Percentiles rank a stretch among this genome's conserved stretches.
These are phyloP conservation scores for Prietella phreatophila DNA, from an alignment of 2,113 vertebrate species.

Conservation along the genomic window DNA sequence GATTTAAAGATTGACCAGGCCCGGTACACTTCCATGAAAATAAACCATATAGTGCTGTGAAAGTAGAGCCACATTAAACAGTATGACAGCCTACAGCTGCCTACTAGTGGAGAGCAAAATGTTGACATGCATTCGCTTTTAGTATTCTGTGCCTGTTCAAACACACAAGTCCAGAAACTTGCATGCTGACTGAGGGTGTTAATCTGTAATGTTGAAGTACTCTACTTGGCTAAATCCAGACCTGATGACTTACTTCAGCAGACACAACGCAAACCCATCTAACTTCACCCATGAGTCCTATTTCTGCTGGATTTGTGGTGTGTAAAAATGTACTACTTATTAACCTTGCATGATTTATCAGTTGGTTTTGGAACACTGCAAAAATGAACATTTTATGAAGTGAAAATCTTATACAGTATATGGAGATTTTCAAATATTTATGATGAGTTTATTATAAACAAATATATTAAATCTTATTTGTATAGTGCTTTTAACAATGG, in stretches of 20 bases:
- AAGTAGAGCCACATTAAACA: too few relatives aligned
- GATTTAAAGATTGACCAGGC: constrained; percentile 51
- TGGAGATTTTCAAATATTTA: background rate
- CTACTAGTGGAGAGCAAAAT: constrained; percentile 58
- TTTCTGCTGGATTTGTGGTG: background rate
- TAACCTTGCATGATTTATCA: background rate
- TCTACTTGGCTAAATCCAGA: background rate
- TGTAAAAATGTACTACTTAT: background rate
- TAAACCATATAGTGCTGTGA: constrained; percentile 32
- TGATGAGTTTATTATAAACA: background rate
- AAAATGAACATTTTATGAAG: background rate
- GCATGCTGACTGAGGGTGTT: background rate
- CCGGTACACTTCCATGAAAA: constrained; percentile 43
- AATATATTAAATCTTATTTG: background rate
- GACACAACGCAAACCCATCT: background rate
- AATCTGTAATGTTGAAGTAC: constrained; percentile 16
- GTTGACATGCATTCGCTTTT: background rate
- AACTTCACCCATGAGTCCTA: background rate
- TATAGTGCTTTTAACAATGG: too few relatives aligned
- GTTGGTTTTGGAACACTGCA: background rate
- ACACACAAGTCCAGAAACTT: constrained; percentile 7
- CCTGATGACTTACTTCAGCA: background rate
- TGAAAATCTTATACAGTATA: background rate
- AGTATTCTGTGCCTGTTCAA: constrained; percentile 10
- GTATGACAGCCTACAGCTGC: constrained; percentile 47